Conservation (phyloP, 2,797 vertebrate genomes). For the Acestrorhynchus altus region DNA sequence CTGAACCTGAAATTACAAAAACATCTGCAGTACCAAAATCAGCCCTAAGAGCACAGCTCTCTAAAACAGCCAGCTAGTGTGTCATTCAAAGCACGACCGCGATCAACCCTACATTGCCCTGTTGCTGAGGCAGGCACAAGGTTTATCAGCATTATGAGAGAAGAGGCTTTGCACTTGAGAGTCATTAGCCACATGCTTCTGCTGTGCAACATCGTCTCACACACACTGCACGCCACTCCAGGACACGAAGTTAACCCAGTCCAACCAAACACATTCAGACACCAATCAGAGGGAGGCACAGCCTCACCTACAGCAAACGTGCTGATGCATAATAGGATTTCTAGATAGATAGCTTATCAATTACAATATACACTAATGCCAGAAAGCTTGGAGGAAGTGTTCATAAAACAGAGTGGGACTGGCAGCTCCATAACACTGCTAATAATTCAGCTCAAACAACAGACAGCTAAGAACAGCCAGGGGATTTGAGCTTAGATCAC, state of each 20-base stretch:
- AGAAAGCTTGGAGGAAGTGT: no score
- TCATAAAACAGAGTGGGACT: neutral
- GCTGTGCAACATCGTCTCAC: neutral
- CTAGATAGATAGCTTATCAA: neutral
- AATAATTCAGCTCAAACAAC: neutral
- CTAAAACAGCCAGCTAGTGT: neutral
- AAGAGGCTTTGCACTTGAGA: neutral
- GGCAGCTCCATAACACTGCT: neutral
- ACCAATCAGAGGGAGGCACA: slow-evolving; percentile 31
- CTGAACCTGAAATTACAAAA: neutral
- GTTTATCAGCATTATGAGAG: slow-evolving; percentile 2
- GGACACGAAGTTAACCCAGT: slow-evolving; percentile 33
- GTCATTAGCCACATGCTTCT: slow-evolving; percentile 34
- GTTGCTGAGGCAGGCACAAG: neutral
- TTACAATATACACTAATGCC: neutral
- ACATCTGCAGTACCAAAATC: neutral
- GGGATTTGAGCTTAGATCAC: neutral
- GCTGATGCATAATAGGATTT: neutral
- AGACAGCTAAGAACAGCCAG: neutral
- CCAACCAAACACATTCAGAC: slow-evolving; percentile 47
- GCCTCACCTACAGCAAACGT: neutral
- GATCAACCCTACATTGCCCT: neutral
- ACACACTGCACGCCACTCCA: slow-evolving; percentile 27
- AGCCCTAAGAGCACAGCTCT: neutral
- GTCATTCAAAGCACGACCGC: neutral